Conservation (phyloP, 1,140 invertebrate species). For the Microplitis demolitor region DNA sequence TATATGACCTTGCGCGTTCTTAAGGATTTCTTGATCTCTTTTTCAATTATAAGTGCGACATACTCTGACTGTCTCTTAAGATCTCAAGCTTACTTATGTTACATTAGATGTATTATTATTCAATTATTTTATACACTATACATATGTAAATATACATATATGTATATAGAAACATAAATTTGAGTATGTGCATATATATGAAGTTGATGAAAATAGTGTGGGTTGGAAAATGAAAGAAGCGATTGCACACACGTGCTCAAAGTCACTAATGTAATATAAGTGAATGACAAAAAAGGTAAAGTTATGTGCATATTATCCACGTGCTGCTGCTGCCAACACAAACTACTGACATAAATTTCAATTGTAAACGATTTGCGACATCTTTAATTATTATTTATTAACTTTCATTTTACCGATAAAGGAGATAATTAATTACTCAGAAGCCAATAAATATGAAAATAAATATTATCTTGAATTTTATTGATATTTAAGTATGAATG, state of each 20-base stretch:
- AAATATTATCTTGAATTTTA: too few relatives aligned
- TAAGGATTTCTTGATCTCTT: neutral
- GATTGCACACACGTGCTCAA: neutral
- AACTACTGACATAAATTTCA: neutral
- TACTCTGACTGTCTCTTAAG: neutral
- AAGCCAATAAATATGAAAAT: too few relatives aligned
- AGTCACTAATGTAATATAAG: neutral
- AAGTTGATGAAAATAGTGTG: neutral
- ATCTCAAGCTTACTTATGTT: neutral
- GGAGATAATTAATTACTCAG: neutral
- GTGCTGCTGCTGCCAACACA: neutral
- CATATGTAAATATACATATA: too few relatives aligned
- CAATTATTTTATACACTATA: too few relatives aligned
- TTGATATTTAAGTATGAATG: too few relatives aligned
- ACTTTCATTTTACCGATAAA: neutral
- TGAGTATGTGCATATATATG: too few relatives aligned
- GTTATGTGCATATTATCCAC: slow-evolving; percentile 4
- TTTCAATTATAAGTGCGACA: neutral
- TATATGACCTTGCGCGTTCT: slow-evolving; percentile 19
- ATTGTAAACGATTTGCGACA: neutral
- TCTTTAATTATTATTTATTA: neutral
- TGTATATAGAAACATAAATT: too few relatives aligned
- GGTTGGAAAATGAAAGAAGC: neutral
- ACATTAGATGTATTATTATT: neutral
- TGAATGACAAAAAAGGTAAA: slow-evolving; percentile 4